phyloP scores from a whole-genome alignment of 2,888 invertebrate species.

The Mesochorus sp. region DNA sequence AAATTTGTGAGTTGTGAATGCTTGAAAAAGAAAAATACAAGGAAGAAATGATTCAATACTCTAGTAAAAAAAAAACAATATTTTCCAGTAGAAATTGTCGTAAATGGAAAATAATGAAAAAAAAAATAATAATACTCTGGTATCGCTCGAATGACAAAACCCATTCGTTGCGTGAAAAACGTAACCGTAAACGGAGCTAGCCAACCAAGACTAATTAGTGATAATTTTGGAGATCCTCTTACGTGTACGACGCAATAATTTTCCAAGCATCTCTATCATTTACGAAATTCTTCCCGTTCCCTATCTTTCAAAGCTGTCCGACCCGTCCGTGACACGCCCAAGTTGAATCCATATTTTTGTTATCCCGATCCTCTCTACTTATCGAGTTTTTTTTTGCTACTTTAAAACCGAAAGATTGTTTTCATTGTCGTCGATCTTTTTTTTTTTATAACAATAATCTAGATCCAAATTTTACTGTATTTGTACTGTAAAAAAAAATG shows the following conservation, averaged over 20 bases:
- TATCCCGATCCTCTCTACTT: neutral
- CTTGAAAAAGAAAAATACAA: neutral
- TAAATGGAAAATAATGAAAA: neutral
- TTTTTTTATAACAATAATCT: constrained; percentile 17
- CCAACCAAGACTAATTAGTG: constrained; percentile 59
- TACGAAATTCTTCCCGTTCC: constrained; percentile 56
- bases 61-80: neutral
- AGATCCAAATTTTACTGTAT: constrained; percentile 46
- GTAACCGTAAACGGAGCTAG: constrained; percentile 47
- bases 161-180: constrained; percentile 16
- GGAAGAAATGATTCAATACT: neutral
- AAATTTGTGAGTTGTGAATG: constrained; percentile 13
- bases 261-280: constrained; percentile 56
- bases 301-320: constrained; percentile 45
- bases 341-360: neutral
- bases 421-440: neutral
- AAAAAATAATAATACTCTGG: neutral
- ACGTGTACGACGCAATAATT: constrained; percentile 59
- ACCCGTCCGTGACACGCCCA: constrained; percentile 50
- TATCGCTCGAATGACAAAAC: neutral
- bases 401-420: constrained; percentile 8
- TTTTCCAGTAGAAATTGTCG: neutral
- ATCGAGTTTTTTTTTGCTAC: constrained; percentile 1
- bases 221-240: constrained; percentile 60
- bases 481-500: constrained; percentile 41